phyloP scores from a whole-genome alignment of 1,140 invertebrate genomes.

The Cephus cinctus region DNA sequence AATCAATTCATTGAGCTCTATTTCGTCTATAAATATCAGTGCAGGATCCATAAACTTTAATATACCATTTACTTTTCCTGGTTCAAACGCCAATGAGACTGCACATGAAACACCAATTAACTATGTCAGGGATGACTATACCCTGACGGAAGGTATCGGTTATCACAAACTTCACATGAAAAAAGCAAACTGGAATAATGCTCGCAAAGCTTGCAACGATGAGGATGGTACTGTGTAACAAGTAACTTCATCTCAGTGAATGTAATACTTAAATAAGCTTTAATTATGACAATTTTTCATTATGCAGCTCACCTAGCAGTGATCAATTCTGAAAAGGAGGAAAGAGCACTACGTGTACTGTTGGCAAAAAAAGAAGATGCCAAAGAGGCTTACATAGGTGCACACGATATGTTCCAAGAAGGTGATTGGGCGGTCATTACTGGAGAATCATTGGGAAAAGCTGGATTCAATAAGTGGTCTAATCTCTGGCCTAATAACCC shows the following conservation, averaged over 20 bases:
- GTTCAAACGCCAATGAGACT: no score
- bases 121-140: conserved; percentile 13
- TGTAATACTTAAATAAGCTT: no score
- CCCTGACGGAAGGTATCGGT: conserved; percentile 13
- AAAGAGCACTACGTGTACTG: no score
- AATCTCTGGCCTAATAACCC: neutral
- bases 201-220: conserved; percentile 12
- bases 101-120: no score
- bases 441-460: conserved; percentile 8
- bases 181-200: conserved; percentile 11
- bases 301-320: conserved; percentile 10
- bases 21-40: no score
- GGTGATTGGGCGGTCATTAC: conserved; percentile 15
- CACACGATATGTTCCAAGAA: conserved; percentile 17
- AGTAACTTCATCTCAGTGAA: neutral
- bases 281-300: no score
- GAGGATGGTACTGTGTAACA: conserved; percentile 14
- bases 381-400: neutral
- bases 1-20: no score
- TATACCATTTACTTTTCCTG: no score
- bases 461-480: conserved; percentile 14
- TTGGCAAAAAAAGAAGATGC: conserved; percentile 12
- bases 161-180: conserved; percentile 14
- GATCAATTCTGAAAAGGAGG: conserved; percentile 15
- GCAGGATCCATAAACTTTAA: no score